A percentile compares a stretch with the other conserved stretches of the same genome.
phyloP scores from a whole-genome alignment of 2,113 vertebrate species.

The Corydoras sp. region DNA sequence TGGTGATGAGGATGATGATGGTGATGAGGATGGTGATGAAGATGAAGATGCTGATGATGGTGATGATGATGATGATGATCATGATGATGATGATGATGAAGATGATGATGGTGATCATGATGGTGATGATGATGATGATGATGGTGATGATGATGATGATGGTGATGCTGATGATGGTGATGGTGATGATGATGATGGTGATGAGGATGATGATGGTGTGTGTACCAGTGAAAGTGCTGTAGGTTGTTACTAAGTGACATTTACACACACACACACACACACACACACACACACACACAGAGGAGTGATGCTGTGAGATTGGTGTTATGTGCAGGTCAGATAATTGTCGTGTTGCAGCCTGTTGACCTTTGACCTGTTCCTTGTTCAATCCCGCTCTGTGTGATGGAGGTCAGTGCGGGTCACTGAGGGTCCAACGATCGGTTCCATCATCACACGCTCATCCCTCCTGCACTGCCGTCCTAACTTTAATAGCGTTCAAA shows the following conservation, averaged over 20 bases:
- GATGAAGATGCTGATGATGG: not conserved
- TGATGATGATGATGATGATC: not conserved
- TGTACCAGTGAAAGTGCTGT: too few species aligned
- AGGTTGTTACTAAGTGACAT: too few species aligned
- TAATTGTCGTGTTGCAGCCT: slow-evolving; percentile 25
- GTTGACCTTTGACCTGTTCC: slow-evolving; percentile 17
- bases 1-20: not conserved
- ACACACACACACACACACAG: not conserved
- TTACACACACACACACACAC: slow-evolving; percentile 1
- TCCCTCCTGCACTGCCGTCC: not conserved
- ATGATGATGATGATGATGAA: not conserved
- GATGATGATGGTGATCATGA: not conserved
- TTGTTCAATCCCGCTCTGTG: slow-evolving; percentile 20
- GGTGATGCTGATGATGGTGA: not conserved
- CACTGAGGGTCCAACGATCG: slow-evolving; percentile 25
- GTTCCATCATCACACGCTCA: slow-evolving; percentile 19
- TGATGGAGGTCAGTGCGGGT: slow-evolving; percentile 14
- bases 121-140: not conserved
- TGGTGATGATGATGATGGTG: not conserved
- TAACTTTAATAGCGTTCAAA: too few species aligned
- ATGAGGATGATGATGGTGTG: not conserved
- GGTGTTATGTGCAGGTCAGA: slow-evolving; percentile 19
- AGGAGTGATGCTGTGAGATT: not conserved
- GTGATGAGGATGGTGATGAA: not conserved
- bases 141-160: not conserved